phyloP scores from a whole-genome alignment of 1,140 invertebrate species.

The Pseudomyrmex gracilis region DNA sequence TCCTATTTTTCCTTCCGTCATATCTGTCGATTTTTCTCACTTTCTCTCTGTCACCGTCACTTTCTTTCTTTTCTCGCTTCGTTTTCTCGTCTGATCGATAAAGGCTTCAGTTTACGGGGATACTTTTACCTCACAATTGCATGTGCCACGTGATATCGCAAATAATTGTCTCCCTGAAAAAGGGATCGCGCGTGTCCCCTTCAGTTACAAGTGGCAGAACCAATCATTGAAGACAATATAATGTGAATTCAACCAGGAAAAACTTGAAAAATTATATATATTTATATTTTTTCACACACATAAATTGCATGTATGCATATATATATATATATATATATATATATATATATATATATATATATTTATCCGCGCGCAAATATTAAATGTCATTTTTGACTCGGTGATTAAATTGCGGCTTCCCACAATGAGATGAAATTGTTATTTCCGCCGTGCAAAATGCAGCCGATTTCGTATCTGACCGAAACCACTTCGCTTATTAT shows the following conservation, averaged over 20 bases:
- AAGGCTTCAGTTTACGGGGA: constrained; percentile 63
- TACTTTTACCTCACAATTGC: constrained; percentile 63
- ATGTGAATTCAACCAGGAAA: not conserved
- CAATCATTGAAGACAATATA: constrained; percentile 9
- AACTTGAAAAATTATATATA: not conserved
- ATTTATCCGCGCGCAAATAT: not conserved
- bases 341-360: too few species aligned
- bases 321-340: too few species aligned
- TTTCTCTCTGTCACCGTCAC: not conserved
- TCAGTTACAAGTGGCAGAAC: not conserved
- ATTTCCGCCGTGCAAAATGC: constrained; percentile 12
- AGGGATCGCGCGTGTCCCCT: not conserved
- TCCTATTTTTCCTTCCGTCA: constrained; percentile 20
- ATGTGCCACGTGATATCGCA: constrained; percentile 54
- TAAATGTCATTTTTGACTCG: not conserved
- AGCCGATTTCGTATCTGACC: not conserved
- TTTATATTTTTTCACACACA: too few species aligned
- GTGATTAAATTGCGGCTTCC: not conserved
- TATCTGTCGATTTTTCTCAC: constrained; percentile 38
- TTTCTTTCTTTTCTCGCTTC: constrained; percentile 21
- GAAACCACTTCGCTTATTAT: not conserved
- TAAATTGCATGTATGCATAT: too few species aligned
- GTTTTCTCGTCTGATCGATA: constrained; percentile 54
- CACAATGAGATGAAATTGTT: not conserved
- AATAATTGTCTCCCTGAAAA: constrained; percentile 50